Evolutionary conservation across 2,797 vertebrate species (phyloP), one percentile per base, ranked within the genome.

Genomic region (Eutrigla gurnardus): DNA sequence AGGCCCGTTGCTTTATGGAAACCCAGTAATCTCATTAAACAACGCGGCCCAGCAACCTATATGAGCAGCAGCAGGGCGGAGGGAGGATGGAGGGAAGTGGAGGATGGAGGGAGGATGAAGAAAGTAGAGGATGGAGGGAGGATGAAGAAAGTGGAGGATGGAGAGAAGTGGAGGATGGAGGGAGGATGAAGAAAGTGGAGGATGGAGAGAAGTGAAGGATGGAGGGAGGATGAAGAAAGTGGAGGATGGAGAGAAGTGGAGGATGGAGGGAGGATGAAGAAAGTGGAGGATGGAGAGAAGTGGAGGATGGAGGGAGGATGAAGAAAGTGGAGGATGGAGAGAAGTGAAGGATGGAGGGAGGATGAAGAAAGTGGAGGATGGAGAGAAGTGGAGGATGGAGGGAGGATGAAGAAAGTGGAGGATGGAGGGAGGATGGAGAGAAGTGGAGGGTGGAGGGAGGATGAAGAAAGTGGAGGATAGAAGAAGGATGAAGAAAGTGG

Each of bases 11-110:
- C 64, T 83, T 46, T 79, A 88, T 84, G 67, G 78, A 87, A 25
- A 89, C 77, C 57, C 65, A 49, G 70, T 89, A 90, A 92, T 91
- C 87, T 88, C 70, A 85, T 88, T 91, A 81, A 78, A 81, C 77
- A 77, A 77, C 80, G 71, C 76, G 82, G 65, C 65, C 81, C 70
- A 77, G 85, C 3, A 35, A 67, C 67, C 88, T 77, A 84, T 73
- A 67, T 86, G 73, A 64, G 73, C 55, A 86, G 74, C 74, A 68
- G 65, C 47, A 73, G 25, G 25, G 25, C 25, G 25, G 2, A 25
- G 25, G 25, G 25, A 25, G 25, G 25, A 25, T 25, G 25, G 25
- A 25, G 25, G 25, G 25, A 25, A 25, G 25, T 25, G 25, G 25
- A 25, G 25, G 25, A 25, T 25, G 25, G 25, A 25, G 25, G 25